Conservation (phyloP, 2,888 invertebrate species). For the Noctua comes region DNA sequence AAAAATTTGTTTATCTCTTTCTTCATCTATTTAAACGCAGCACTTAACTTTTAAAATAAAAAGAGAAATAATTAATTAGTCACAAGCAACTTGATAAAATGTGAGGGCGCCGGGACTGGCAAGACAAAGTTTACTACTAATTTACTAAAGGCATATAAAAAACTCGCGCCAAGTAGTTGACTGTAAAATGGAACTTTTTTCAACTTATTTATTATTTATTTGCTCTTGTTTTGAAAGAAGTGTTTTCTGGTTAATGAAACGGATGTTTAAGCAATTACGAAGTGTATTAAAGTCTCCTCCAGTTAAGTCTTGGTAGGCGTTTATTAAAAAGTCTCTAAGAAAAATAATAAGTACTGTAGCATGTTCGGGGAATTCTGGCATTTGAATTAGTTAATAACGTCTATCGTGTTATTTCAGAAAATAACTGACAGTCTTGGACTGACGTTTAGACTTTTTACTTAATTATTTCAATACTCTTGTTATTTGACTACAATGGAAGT, state of each 20-base stretch:
- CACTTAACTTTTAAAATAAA: constrained; percentile 46
- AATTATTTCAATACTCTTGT: neutral
- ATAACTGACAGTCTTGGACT: neutral
- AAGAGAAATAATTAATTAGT: constrained; percentile 63
- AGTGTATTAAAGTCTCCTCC: constrained; percentile 1
- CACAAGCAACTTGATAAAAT: constrained; percentile 51
- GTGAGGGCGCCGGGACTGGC: constrained; percentile 18
- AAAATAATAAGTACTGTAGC: neutral
- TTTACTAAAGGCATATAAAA: constrained; percentile 72
- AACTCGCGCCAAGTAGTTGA: constrained; percentile 65
- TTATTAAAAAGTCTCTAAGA: neutral
- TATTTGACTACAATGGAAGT: neutral
- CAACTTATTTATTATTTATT: constrained; percentile 59
- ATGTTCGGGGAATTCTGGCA: neutral
- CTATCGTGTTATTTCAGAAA: neutral
- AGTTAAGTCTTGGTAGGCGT: neutral
- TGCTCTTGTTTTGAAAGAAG: constrained; percentile 25
- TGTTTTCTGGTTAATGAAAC: constrained; percentile 28
- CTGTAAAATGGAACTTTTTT: constrained; percentile 57
- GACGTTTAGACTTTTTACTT: neutral
- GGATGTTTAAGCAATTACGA: constrained; percentile 16
- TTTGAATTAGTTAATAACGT: neutral
- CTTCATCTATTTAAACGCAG: constrained; percentile 4
- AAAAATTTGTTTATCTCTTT: neutral
- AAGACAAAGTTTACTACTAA: constrained; percentile 71